Evolutionary conservation across 2,113 vertebrate genomes (phyloP).

Genomic region (Crypturellus undulatus): DNA sequence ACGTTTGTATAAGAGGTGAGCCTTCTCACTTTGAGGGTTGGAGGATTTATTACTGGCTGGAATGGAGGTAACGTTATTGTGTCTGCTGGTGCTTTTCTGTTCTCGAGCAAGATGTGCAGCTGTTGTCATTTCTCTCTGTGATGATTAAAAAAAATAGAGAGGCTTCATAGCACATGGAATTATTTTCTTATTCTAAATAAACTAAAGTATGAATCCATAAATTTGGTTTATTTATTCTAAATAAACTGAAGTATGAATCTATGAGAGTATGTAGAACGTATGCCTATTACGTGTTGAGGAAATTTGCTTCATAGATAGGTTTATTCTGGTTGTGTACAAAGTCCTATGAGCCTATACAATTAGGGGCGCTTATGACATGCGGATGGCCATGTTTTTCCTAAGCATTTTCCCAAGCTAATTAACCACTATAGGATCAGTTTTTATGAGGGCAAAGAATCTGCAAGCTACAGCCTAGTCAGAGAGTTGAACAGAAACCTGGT

Average conservation of each 20-base stretch:
- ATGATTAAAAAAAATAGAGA: neutral
- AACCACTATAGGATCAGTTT: neutral
- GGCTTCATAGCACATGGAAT: rapidly evolving
- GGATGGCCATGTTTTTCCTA: neutral
- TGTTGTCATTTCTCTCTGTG: neutral
- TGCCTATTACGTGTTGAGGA: neutral
- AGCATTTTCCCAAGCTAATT: neutral
- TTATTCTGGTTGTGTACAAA: neutral
- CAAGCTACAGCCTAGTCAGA: neutral
- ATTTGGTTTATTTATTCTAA: no score
- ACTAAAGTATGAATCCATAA: no score
- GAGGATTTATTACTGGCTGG: neutral
- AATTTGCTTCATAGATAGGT: neutral
- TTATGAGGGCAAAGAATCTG: neutral
- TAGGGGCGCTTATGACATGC: neutral
- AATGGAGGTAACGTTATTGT: neutral
- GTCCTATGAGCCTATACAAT: neutral
- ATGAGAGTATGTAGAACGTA: neutral
- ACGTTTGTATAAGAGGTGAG: neutral
- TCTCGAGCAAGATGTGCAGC: neutral
- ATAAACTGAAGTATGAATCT: no score
- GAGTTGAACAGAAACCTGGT: neutral
- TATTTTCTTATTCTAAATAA: no score
- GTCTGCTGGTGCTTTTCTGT: neutral
- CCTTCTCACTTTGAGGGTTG: neutral